These are phyloP conservation scores for Branchellion lobata DNA, from an alignment of 2,888 invertebrate species.

Conservation along the genomic window DNA sequence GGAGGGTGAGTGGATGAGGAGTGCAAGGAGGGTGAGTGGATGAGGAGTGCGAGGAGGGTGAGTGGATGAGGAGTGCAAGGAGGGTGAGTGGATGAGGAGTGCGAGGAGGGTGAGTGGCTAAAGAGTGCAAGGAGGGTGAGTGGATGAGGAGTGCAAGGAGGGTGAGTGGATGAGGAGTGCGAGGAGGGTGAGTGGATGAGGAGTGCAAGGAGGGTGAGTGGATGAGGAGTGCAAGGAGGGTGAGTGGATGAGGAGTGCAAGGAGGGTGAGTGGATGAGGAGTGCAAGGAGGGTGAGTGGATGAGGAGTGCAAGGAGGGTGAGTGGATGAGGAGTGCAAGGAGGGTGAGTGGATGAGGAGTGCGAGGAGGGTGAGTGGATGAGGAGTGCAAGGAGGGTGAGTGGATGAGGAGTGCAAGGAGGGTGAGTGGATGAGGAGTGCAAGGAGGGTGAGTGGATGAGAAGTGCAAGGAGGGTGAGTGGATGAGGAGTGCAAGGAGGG, in stretches of 20 bases:
- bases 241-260: conserved; percentile 50
- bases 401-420: background rate
- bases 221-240: conserved; percentile 89
- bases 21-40: too few species aligned
- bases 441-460: too few species aligned
- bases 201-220: conserved; percentile 91
- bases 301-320: conserved; percentile 96
- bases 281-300: conserved; percentile 67
- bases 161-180: too few species aligned
- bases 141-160: background rate
- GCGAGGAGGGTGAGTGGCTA: conserved; percentile 70
- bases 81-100: conserved; percentile 90
- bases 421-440: too few species aligned
- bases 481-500: too few species aligned
- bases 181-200: conserved; percentile 98
- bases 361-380: conserved; percentile 70
- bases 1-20: too few species aligned
- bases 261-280: background rate
- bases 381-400: background rate
- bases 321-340: conserved; percentile 98
- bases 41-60: conserved; percentile 96
- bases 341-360: conserved; percentile 90
- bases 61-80: conserved; percentile 98
- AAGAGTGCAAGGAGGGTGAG: background rate
- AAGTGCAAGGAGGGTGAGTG: too few species aligned